Evolutionary conservation across 2,888 invertebrate genomes (phyloP).

Genomic region (Rhagonycha lutea): DNA sequence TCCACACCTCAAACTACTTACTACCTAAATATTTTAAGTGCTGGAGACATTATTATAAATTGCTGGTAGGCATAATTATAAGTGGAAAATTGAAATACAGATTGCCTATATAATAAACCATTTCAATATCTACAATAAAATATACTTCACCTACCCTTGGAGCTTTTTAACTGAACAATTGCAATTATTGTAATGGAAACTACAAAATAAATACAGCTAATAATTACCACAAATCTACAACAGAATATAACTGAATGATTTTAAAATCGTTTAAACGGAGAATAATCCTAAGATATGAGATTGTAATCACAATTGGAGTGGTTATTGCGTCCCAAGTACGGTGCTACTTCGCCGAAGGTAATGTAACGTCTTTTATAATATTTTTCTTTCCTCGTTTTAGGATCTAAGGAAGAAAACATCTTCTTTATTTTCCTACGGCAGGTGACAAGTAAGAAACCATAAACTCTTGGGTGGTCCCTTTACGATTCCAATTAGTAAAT

Average conservation of each 20-base stretch:
- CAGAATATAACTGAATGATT: too few species aligned
- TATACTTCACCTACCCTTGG: neutral
- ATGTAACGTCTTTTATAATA: too few species aligned
- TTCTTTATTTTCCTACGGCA: neutral
- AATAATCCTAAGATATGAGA: too few species aligned
- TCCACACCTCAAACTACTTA: slow-evolving; percentile 7
- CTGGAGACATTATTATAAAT: slow-evolving; percentile 8
- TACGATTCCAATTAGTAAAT: neutral
- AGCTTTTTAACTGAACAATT: too few species aligned
- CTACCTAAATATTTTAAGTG: slow-evolving; percentile 16
- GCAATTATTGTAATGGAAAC: too few species aligned
- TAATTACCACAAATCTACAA: too few species aligned
- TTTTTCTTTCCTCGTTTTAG: neutral
- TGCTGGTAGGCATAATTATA: neutral
- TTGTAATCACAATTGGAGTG: too few species aligned
- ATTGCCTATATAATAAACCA: neutral
- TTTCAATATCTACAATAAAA: neutral
- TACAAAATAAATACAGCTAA: too few species aligned
- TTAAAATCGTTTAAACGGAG: too few species aligned
- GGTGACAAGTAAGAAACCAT: neutral
- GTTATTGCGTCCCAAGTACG: too few species aligned
- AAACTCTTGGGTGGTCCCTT: neutral
- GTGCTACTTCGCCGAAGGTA: too few species aligned
- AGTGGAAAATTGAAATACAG: neutral
- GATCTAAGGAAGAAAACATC: neutral